These are phyloP conservation scores for Lordiphosa clarofinis DNA, from an alignment of 1,140 invertebrate genomes.

Conservation along the genomic window DNA sequence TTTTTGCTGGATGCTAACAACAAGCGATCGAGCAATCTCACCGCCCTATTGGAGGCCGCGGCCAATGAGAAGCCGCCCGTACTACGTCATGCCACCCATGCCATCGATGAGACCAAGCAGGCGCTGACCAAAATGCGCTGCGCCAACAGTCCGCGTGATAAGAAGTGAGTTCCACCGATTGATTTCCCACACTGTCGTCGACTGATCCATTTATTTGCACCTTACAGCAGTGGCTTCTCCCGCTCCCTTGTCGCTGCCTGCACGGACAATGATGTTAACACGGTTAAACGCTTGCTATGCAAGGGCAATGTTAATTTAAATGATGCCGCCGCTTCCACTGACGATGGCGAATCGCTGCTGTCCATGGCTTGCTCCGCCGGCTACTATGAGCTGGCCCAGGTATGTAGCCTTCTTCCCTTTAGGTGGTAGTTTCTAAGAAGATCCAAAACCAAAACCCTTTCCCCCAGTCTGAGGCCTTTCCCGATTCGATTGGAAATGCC, in stretches of 20 bases:
- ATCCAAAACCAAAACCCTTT: background rate
- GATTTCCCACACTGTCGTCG: background rate
- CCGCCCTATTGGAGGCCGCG: constrained; percentile 69
- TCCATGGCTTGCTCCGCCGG: constrained; percentile 96
- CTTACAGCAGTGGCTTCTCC: constrained; percentile 70
- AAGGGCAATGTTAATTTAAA: constrained; percentile 92
- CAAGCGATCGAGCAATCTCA: constrained; percentile 68
- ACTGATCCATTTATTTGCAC: constrained; percentile 12
- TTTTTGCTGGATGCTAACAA: constrained; percentile 63
- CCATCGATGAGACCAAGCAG: constrained; percentile 96
- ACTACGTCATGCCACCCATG: constrained; percentile 79
- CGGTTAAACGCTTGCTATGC: constrained; percentile 92
- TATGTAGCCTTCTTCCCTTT: constrained; percentile 66
- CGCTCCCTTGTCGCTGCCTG: constrained; percentile 84
- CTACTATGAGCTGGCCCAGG: constrained; percentile 95
- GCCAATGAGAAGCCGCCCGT: constrained; percentile 85
- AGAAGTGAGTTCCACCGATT: constrained; percentile 60
- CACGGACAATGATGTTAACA: constrained; percentile 94
- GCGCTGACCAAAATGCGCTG: constrained; percentile 96
- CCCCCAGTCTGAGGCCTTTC: constrained; percentile 1
- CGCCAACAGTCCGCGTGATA: constrained; percentile 84
- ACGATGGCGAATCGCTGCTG: constrained; percentile 94
- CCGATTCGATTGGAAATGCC: background rate
- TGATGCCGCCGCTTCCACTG: constrained; percentile 92
- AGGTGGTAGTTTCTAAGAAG: background rate